Evolutionary conservation across 2,888 invertebrate genomes (phyloP), one percentile per base, ranked within the genome.

Genomic region (Acleris holmiana): DNA sequence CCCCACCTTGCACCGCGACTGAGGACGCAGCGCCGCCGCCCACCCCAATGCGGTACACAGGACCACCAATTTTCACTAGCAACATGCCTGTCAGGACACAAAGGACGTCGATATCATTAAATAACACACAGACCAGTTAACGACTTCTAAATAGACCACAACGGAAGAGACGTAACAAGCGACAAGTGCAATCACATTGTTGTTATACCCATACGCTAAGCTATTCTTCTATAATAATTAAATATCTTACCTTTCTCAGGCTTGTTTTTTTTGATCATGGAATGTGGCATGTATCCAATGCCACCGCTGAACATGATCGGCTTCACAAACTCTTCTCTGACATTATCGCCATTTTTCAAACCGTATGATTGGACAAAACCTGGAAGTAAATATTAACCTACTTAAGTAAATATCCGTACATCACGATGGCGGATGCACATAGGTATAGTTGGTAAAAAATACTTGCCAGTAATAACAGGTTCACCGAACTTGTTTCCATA

Each of bases 401-500:
- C 8, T 29, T 29, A 10, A 29, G 4, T 10, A 3, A 10, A 29
- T 29, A 10, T 29, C 13, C 3, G 0, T 29, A 3, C 29, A 3
- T 13, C 13, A 29, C 29, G 13, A 21, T 8, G 25, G 25, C 25
- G 25, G 25, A 8, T 7, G 25, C 23, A 23, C 23, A 5, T 6
- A 23, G 6, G 6, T 23, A 23, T 1, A 23, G 4, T 23, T 23
- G 5, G 23, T 23, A 7, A 8, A 7, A 8, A 29, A 10, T 41
- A 1, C 17, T 67, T 80, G 89, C 91, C 91, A 74, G 88, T 80
- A 69, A 99, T 94, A 0, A 99, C 94, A 0, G 99, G 99, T 84
- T 99, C 99, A 0, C 99, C 99, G 89, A 99, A 99, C 91, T 99
- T 99, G 87, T 99, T 99, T 7, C 99, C 99, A 85, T 99, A 99